These are phyloP conservation scores for Premnoplex brunnescens DNA, from an alignment of 2,797 vertebrate genomes.

Conservation along the genomic window DNA sequence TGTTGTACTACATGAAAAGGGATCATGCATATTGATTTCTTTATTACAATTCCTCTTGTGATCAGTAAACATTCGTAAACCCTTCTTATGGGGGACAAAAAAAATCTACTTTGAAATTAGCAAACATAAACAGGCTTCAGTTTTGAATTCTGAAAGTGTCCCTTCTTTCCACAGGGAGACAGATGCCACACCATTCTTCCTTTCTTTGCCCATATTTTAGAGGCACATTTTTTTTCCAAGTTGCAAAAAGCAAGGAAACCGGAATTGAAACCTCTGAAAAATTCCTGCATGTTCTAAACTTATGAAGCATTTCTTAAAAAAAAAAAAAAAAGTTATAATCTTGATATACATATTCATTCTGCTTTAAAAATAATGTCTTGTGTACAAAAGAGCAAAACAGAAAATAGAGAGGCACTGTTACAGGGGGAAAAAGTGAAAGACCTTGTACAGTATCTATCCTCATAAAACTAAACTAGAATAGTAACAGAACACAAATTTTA, in stretches of 20 bases:
- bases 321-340: too few species aligned
- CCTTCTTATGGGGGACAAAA: constrained; percentile 32
- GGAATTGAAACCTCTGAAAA: background rate
- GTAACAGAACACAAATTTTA: constrained; percentile 67
- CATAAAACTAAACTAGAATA: constrained; percentile 40
- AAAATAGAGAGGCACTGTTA: background rate
- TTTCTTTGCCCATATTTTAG: background rate
- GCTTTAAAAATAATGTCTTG: background rate
- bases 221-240: background rate
- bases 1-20: constrained; percentile 90
- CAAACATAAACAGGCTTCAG: background rate
- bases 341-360: background rate
- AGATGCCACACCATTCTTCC: background rate
- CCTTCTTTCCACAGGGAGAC: background rate
- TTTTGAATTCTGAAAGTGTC: background rate
- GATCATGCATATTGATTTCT: constrained; percentile 95
- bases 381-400: background rate
- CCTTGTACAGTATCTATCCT: background rate
- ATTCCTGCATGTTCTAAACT: background rate
- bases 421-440: background rate
- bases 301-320: background rate
- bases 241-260: background rate
- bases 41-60: constrained; percentile 84
- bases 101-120: constrained; percentile 56
- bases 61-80: constrained; percentile 81